Conservation (phyloP, 2,888 invertebrate genomes). For the Erebia ligea region DNA sequence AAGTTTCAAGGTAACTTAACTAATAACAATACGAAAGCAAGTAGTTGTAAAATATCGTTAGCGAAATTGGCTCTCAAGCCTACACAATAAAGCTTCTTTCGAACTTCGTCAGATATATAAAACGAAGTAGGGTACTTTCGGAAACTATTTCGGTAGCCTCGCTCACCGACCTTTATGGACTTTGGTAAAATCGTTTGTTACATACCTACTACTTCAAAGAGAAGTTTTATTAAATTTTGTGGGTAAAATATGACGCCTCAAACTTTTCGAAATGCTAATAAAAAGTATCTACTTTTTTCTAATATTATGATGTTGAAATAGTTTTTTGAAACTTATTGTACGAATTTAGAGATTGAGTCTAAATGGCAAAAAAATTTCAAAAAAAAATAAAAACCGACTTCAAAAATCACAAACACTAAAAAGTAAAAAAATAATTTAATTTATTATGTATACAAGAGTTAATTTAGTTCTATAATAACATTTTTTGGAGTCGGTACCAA, state of each 20-base stretch:
- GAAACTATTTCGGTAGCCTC: conserved; percentile 22
- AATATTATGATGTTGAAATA: too few relatives aligned
- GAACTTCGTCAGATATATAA: conserved; percentile 13
- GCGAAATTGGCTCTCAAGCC: conserved; percentile 21
- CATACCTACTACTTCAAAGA: conserved; percentile 3
- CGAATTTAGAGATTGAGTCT: too few relatives aligned
- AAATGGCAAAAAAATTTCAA: too few relatives aligned
- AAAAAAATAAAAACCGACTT: too few relatives aligned
- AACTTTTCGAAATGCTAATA: not conserved
- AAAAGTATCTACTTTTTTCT: too few relatives aligned
- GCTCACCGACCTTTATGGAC: conserved; percentile 6
- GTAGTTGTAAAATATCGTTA: conserved; percentile 16
- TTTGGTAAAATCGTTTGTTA: conserved; percentile 16
- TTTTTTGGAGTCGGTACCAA: too few relatives aligned
- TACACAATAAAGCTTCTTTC: conserved; percentile 21
- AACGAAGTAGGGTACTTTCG: conserved; percentile 9
- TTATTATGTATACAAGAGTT: too few relatives aligned
- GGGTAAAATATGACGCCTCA: not conserved
- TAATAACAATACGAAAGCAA: conserved; percentile 11
- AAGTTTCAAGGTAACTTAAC: not conserved
- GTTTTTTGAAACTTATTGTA: too few relatives aligned
- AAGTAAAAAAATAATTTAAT: too few relatives aligned
- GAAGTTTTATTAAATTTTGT: not conserved
- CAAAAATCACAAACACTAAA: too few relatives aligned
- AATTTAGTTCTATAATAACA: too few relatives aligned